Percentiles rank a stretch among this genome's conserved stretches.
These are phyloP conservation scores for Caenorhabditis panamensis DNA, from an alignment of 2,888 invertebrate genomes.

Conservation along the genomic window DNA sequence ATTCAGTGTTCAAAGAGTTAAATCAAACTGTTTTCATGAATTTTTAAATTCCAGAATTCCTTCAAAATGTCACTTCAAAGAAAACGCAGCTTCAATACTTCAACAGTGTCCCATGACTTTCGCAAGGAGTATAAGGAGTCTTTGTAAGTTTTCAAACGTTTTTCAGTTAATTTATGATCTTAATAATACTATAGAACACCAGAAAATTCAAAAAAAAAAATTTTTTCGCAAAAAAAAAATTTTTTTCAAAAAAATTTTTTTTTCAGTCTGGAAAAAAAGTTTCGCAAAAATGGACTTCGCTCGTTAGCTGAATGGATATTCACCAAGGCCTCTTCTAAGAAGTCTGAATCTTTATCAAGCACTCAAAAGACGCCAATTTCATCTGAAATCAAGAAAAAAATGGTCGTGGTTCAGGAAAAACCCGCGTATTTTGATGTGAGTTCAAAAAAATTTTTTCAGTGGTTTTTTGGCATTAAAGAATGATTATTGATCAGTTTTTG, in stretches of 20 bases:
- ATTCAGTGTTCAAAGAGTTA: too few relatives aligned
- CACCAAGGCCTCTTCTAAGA: conserved; percentile 34
- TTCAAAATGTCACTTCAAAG: conserved; percentile 56
- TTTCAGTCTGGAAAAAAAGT: conserved; percentile 66
- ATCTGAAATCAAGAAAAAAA: conserved; percentile 9
- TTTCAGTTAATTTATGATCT: not conserved
- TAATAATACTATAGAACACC: too few relatives aligned
- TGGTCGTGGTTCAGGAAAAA: conserved; percentile 35
- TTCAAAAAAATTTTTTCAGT: not conserved
- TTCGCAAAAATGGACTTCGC: conserved; percentile 31
- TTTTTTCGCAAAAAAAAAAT: not conserved
- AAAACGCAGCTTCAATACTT: conserved; percentile 59
- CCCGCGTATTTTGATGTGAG: conserved; percentile 53
- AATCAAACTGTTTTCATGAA: not conserved
- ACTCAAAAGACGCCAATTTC: conserved; percentile 1
- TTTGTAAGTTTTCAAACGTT: conserved; percentile 53
- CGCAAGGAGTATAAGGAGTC: conserved; percentile 68
- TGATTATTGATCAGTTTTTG: too few relatives aligned
- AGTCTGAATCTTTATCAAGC: conserved; percentile 9
- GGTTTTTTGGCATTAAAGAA: too few relatives aligned
- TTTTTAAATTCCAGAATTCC: too few relatives aligned
- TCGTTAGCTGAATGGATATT: conserved; percentile 60
- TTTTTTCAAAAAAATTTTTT: not conserved
- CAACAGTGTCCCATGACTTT: conserved; percentile 58
- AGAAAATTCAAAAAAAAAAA: not conserved